These are phyloP conservation scores for Drosophila pectinifera DNA, from an alignment of 1,140 invertebrate genomes.

Conservation along the genomic window DNA sequence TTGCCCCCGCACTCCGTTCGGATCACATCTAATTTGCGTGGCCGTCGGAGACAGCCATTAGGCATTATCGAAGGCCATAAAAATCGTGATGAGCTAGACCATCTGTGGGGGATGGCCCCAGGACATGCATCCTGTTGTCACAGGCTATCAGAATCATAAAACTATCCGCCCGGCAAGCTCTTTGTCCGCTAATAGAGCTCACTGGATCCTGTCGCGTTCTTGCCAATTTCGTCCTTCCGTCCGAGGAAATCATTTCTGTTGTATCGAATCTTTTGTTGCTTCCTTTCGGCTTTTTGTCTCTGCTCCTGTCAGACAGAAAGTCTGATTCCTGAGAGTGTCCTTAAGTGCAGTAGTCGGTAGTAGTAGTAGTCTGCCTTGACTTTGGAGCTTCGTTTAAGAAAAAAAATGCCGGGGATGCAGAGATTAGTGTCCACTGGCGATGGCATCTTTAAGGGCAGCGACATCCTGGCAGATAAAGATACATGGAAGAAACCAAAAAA, in stretches of 20 bases:
- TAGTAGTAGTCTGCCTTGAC: slow-evolving; percentile 52
- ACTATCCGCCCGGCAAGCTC: slow-evolving; percentile 65
- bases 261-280: slow-evolving; percentile 80
- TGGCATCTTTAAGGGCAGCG: slow-evolving; percentile 41
- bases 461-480: slow-evolving; percentile 19
- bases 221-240: slow-evolving; percentile 75
- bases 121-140: slow-evolving; percentile 64
- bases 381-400: slow-evolving; percentile 29
- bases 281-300: slow-evolving; percentile 61
- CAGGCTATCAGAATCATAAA: slow-evolving; percentile 81
- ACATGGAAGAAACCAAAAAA: not conserved
- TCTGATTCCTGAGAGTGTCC: slow-evolving; percentile 67
- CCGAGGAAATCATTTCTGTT: slow-evolving; percentile 82
- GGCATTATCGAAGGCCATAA: slow-evolving; percentile 61
- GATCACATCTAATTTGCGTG: slow-evolving; percentile 67
- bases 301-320: slow-evolving; percentile 52
- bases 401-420: slow-evolving; percentile 7
- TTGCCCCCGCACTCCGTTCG: not conserved
- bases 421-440: slow-evolving; percentile 69
- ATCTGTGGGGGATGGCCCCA: slow-evolving; percentile 38
- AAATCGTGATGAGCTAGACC: slow-evolving; percentile 30
- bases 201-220: slow-evolving; percentile 58
- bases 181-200: slow-evolving; percentile 79
- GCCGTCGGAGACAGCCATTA: slow-evolving; percentile 57
- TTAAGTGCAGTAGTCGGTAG: slow-evolving; percentile 59